Conservation (phyloP, 1,140 invertebrate genomes). For the Eufriesea mexicana region DNA sequence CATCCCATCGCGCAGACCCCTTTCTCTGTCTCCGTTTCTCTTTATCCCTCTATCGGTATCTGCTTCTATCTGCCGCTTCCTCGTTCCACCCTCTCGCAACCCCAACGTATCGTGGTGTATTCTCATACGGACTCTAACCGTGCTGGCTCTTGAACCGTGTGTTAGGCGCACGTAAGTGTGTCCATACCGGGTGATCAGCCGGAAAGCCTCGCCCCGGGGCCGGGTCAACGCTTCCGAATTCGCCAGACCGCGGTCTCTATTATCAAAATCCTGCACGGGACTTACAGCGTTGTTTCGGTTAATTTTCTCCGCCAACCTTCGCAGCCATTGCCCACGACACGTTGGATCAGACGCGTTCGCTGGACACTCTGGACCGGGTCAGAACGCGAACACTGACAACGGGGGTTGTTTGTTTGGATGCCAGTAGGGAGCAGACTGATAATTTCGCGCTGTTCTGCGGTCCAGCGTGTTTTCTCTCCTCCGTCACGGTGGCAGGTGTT, state of each 20-base stretch:
- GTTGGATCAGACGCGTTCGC: background rate
- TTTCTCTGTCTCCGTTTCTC: slow-evolving; percentile 52
- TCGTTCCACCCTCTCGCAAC: slow-evolving; percentile 23
- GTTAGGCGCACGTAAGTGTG: slow-evolving; percentile 62
- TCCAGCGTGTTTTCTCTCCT: too few relatives aligned
- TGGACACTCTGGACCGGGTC: background rate
- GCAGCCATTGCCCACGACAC: background rate
- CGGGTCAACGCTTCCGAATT: slow-evolving; percentile 60
- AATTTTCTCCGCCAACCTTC: slow-evolving; percentile 37
- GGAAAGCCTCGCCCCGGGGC: slow-evolving; percentile 50
- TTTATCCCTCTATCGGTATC: slow-evolving; percentile 54
- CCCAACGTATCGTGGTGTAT: slow-evolving; percentile 59
- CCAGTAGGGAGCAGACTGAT: too few relatives aligned
- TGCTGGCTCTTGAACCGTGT: slow-evolving; percentile 41
- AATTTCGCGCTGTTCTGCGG: too few relatives aligned
- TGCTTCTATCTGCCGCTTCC: slow-evolving; percentile 59
- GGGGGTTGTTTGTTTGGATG: background rate
- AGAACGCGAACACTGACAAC: background rate
- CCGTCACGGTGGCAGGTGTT: too few relatives aligned
- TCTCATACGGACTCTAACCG: slow-evolving; percentile 62
- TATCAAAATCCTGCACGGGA: slow-evolving; percentile 54
- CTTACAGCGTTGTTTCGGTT: slow-evolving; percentile 42
- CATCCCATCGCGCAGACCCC: slow-evolving; percentile 70
- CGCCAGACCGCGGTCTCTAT: slow-evolving; percentile 37
- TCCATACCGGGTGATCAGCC: slow-evolving; percentile 66